Evolutionary conservation across 2,113 vertebrate genomes (phyloP), one percentile per base, ranked within the genome.

Genomic region (Cottus gobio): DNA sequence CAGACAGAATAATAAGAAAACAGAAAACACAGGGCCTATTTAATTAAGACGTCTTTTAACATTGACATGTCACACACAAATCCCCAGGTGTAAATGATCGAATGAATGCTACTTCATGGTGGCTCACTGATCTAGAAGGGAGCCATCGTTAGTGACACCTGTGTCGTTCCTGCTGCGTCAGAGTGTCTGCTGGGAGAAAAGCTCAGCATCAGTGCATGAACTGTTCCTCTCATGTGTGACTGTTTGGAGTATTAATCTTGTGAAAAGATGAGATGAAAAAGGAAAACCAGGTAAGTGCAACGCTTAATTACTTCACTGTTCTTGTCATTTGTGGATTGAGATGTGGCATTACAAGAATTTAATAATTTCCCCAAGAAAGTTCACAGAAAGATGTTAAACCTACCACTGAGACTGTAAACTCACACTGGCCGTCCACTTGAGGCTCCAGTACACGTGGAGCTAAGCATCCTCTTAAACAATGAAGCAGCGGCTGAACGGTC

Each of bases 101-200:
- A 12, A 5, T 18, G 1, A 36, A 26, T 24, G 24, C 30, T 4
- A 16, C 58, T 37, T 39, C 31, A 16, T 30, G 12, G 2, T 9
- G 22, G 30, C 58, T 34, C 3, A 1, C 30, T 22, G 6, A 11
- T 22, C 57, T 10, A 71, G 1, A 28, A 7, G 11, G n/a, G 11
- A 30, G 56, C 1, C 36, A 13, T 60, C 28, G 6, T 60, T 20
- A 30, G 4, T 5, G 39, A 72, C 39, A 72, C 39, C 39, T 61
- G 52, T 22, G 69, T 24, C 18, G 15, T 24, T 16, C 30, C 65
- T 24, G 0, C 8, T 3, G 18, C 22, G 37, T 34, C 0, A 57
- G 26, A 34, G 26, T 44, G 46, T 34, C 11, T 0, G 30, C 0
- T 0, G 52, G 1, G 2, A 60, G n/a, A 31, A 54, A 10, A 26